Base-by-base conservation (phyloP, 2,113 vertebrate genomes). In the Plectropomus leopardus region DNA sequence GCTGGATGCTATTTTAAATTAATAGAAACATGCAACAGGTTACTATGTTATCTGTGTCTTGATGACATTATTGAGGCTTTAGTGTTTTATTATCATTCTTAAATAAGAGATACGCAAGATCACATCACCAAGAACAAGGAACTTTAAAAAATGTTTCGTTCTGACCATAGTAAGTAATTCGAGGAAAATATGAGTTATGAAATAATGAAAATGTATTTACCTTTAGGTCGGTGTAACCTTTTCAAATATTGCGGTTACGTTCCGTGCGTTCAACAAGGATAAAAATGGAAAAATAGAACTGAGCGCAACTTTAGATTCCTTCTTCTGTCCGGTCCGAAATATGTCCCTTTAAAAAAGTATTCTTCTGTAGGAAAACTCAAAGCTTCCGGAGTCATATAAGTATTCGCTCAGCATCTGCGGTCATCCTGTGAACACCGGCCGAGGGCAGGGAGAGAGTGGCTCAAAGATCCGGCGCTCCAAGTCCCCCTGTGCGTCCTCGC, bases 371-470 rank as follows among this genome's bases (percentile, higher is more conserved):
- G 36, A 45, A 57, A 36, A 28, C 15, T 1, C 42, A 51, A 51
- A 68, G 21, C 74, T 53, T 54, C 51, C 30, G 36, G 24, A 92
- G 83, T 95, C 93, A 91, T 15, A 26, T 4, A 55, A 94, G 69
- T 30, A 2, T 15, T 50, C 21, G 83, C 77, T 60, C 86, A 73
- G 85, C 84, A 79, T 75, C 89, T 60, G 88, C 53, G 70, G 50
- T 73, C 82, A 78, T 84, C 84, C 89, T 76, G 86, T 79, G 85
- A 84, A 83, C 58, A 42, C 63, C 36, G 72, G 24, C 51, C 24
- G 51, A 61, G 54, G 50, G 81, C 58, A 67, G 69, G 30, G 15
- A 78, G 71, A 81, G 80, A 85, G 84, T 86, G 93, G 32, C 78
- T 7, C 1, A 51, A 16, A 9, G 67, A 72, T 80, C 82, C 75